These are phyloP conservation scores for Indicator indicator DNA, from an alignment of 2,113 vertebrate genomes.

Conservation along the genomic window DNA sequence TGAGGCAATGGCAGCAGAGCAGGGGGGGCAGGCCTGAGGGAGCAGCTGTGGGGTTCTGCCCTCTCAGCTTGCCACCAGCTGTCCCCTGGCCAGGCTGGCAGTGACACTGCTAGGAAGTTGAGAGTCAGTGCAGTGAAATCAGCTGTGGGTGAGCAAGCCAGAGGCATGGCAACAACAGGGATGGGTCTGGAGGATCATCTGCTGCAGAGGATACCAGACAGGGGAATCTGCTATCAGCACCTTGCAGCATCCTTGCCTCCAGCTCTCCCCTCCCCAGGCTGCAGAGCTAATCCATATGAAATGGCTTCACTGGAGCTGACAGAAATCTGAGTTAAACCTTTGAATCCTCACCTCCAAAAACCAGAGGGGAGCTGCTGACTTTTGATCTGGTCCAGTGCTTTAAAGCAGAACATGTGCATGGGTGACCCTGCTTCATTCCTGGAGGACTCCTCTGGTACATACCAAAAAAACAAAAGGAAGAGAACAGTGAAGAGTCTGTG, in stretches of 20 bases:
- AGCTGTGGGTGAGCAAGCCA: background rate
- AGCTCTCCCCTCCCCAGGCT: background rate
- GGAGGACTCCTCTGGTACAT: background rate
- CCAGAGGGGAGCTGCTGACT: background rate
- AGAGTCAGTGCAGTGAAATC: background rate
- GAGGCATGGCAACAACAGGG: background rate
- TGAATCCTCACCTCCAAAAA: background rate
- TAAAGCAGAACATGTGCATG: background rate
- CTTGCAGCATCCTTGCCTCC: background rate
- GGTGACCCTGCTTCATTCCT: background rate
- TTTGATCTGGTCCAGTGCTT: background rate
- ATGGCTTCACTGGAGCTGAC: background rate
- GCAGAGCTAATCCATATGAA: rapidly evolving
- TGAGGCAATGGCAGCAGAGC: background rate
- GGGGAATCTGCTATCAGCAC: background rate
- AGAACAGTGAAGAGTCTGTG: background rate
- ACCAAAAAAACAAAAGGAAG: background rate
- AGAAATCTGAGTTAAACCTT: background rate
- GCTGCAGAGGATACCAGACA: background rate
- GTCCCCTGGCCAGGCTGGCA: background rate
- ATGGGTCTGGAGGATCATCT: too few species aligned
- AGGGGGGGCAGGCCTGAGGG: background rate
- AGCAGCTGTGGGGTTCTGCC: background rate
- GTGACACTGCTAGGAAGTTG: rapidly evolving
- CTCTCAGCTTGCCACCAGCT: background rate